Evolutionary conservation across 2,888 invertebrate genomes (phyloP).

Genomic region (Plebejus anna): DNA sequence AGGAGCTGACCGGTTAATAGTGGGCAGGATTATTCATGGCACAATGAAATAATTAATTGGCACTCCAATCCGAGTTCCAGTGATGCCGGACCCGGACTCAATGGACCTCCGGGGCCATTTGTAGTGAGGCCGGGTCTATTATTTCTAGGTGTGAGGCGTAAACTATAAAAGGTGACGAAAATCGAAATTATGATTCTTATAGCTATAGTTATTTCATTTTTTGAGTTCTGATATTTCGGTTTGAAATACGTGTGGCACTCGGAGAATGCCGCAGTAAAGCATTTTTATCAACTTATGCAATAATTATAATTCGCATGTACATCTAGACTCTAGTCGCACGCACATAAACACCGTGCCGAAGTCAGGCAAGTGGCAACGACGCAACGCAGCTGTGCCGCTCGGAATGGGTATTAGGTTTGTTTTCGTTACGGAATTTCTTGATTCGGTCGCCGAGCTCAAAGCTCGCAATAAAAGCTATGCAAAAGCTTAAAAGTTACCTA

Average conservation of each 20-base stretch:
- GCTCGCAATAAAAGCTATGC: no score
- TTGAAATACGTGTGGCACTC: no score
- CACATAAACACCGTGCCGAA: no score
- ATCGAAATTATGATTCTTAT: neutral
- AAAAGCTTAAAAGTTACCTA: neutral
- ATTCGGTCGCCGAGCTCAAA: no score
- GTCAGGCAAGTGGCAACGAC: no score
- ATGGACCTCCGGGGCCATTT: conserved; percentile 60
- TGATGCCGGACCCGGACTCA: conserved; percentile 49
- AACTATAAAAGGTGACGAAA: neutral
- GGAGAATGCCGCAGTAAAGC: no score
- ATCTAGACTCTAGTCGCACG: no score
- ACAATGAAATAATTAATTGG: conserved; percentile 79
- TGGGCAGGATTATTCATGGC: conserved; percentile 61
- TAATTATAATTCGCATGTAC: no score
- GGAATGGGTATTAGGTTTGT: no score
- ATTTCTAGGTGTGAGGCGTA: neutral
- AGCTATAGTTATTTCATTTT: neutral
- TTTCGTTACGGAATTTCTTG: no score
- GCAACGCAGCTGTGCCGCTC: no score
- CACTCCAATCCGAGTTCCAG: conserved; percentile 66
- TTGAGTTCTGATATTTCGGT: neutral
- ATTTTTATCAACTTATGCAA: no score
- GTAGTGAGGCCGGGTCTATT: conserved; percentile 44
- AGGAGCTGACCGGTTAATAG: conserved; percentile 77